These are phyloP conservation scores for Rousettus madagascariensis DNA, from an alignment of 2,797 vertebrate species.

Conservation along the genomic window DNA sequence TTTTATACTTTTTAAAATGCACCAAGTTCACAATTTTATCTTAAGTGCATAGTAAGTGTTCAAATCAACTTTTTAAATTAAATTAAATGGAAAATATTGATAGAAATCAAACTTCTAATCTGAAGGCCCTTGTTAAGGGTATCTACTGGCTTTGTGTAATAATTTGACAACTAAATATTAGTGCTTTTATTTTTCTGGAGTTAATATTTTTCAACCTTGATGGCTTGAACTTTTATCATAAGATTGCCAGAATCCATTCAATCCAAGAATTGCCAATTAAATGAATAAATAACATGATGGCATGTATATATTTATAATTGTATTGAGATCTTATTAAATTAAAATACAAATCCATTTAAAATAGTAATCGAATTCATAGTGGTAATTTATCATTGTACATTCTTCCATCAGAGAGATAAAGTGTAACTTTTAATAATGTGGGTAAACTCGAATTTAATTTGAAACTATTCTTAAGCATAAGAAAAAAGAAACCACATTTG, in stretches of 20 bases:
- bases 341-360: not conserved
- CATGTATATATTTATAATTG: not conserved
- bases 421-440: not conserved
- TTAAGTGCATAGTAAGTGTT: not conserved
- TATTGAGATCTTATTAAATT: not conserved
- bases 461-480: not conserved
- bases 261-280: not conserved
- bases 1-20: not conserved
- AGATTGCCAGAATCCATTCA: not conserved
- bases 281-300: not conserved
- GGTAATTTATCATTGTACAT: not conserved
- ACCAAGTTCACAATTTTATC: not conserved
- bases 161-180: not conserved
- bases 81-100: not conserved
- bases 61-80: not conserved
- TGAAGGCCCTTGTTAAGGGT: not conserved
- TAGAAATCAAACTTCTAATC: not conserved
- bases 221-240: not conserved
- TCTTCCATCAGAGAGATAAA: not conserved
- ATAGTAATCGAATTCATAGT: not conserved
- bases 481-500: not conserved
- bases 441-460: not conserved
- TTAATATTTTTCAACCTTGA: not conserved
- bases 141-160: not conserved
- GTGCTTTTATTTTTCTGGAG: not conserved